Evolutionary conservation across 2,113 vertebrate species (phyloP).

Genomic region (Petaurus breviceps): DNA sequence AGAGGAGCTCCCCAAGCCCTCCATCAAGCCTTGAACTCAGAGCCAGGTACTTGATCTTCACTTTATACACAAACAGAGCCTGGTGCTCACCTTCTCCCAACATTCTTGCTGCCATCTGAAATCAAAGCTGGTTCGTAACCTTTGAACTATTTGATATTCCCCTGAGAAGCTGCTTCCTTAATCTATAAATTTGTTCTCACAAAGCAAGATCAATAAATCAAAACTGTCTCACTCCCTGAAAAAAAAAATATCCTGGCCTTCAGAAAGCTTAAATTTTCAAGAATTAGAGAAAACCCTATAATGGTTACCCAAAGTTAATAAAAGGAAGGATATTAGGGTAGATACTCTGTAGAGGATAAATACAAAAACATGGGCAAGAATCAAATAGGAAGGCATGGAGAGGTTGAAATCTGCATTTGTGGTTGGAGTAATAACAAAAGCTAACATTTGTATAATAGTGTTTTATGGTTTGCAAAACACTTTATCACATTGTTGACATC

Average conservation of each 20-base stretch:
- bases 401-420: neutral
- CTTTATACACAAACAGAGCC: conserved; percentile 35
- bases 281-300: neutral
- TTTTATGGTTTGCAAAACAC: neutral
- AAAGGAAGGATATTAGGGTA: neutral
- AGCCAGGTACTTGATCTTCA: neutral
- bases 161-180: conserved; percentile 71
- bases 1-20: neutral
- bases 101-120: conserved; percentile 66
- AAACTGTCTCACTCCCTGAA: conserved; percentile 63
- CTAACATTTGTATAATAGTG: neutral
- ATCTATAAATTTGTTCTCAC: conserved; percentile 80
- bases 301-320: neutral
- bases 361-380: neutral
- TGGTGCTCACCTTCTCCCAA: conserved; percentile 44
- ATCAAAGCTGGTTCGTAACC: conserved; percentile 74
- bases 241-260: neutral
- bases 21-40: too few species aligned
- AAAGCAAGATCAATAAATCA: conserved; percentile 83
- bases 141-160: conserved; percentile 70
- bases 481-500: neutral
- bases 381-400: neutral
- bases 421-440: neutral
- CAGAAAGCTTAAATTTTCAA: neutral
- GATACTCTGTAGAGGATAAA: neutral